These are phyloP conservation scores for Anoplophora glabripennis DNA, from an alignment of 1,140 invertebrate genomes.

Conservation along the genomic window DNA sequence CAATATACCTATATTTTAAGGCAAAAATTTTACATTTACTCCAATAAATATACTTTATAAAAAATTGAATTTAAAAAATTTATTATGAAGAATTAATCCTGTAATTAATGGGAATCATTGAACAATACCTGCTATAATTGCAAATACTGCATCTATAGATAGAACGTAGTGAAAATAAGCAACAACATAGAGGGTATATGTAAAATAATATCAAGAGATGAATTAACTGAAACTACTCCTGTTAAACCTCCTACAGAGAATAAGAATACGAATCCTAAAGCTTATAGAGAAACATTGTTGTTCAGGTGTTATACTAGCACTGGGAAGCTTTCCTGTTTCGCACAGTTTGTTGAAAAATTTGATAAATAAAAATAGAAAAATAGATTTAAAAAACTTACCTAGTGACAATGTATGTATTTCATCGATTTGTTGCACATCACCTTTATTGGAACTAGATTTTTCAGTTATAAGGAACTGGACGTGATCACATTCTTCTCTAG, in stretches of 20 bases:
- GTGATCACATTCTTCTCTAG: slow-evolving; percentile 85
- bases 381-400: slow-evolving; percentile 52
- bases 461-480: slow-evolving; percentile 93
- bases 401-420: slow-evolving; percentile 71
- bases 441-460: slow-evolving; percentile 62
- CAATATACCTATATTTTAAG: too few species aligned
- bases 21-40: too few species aligned
- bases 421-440: slow-evolving; percentile 62
- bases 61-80: background rate
- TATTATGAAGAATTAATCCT: background rate
- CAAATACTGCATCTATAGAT: slow-evolving; percentile 66
- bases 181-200: slow-evolving; percentile 69
- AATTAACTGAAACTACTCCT: slow-evolving; percentile 63
- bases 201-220: too few species aligned
- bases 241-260: slow-evolving; percentile 63
- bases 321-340: too few species aligned
- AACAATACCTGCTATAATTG: slow-evolving; percentile 64
- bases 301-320: too few species aligned
- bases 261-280: slow-evolving; percentile 68
- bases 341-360: too few species aligned
- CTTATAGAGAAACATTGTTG: too few species aligned
- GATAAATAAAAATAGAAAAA: background rate
- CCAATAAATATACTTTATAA: too few species aligned
- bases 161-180: slow-evolving; percentile 70
- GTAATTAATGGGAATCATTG: slow-evolving; percentile 64